These are phyloP conservation scores for Patagioenas fasciata DNA, from an alignment of 2,113 vertebrate genomes.

Conservation along the genomic window DNA sequence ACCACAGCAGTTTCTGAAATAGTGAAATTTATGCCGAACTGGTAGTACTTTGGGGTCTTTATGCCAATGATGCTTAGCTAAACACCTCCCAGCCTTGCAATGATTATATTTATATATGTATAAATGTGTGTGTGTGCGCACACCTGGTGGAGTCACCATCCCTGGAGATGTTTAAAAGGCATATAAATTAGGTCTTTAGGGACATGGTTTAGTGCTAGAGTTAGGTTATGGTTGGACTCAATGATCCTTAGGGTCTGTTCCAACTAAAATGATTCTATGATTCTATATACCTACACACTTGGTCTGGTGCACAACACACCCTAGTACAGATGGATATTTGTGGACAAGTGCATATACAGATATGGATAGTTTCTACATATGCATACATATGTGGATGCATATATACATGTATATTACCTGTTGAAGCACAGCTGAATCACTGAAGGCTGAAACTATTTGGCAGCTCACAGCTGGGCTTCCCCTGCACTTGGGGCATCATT, in stretches of 20 bases:
- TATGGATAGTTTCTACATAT: fast-evolving
- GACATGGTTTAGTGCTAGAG: too few relatives aligned
- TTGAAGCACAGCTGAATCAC: neutral
- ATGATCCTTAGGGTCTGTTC: too few relatives aligned
- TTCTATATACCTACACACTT: too few relatives aligned
- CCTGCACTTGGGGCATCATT: neutral
- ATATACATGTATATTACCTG: fast-evolving
- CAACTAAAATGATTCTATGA: too few relatives aligned
- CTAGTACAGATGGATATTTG: neutral
- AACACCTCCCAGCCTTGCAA: neutral
- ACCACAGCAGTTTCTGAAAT: neutral
- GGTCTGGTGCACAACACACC: too few relatives aligned
- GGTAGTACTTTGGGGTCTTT: neutral
- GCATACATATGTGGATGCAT: fast-evolving
- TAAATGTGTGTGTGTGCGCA: too few relatives aligned
- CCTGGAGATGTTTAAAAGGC: too few relatives aligned
- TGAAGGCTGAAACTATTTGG: neutral
- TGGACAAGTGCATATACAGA: neutral
- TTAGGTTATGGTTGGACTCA: too few relatives aligned
- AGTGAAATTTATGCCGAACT: neutral
- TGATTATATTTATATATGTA: fast-evolving
- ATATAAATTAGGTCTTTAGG: too few relatives aligned
- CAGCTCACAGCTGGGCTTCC: neutral
- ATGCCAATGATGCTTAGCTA: neutral
- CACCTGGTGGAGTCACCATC: too few relatives aligned